Conservation (phyloP, 2,113 vertebrate species). For the Steatornis caripensis region DNA sequence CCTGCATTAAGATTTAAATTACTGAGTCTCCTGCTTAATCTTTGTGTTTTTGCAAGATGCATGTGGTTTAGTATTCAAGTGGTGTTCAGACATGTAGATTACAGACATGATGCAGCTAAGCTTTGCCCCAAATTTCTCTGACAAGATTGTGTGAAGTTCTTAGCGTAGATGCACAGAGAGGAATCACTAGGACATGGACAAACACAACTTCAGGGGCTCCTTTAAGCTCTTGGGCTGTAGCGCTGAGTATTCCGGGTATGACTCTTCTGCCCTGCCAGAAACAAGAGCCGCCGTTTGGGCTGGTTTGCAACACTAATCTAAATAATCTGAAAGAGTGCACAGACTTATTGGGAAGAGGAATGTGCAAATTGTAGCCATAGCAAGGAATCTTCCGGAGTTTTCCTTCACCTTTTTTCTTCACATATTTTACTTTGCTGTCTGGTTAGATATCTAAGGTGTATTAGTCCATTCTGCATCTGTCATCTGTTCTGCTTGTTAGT, state of each 20-base stretch:
- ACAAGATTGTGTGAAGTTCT: neutral
- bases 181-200: fast-evolving
- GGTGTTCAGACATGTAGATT: neutral
- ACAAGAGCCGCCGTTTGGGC: neutral
- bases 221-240: neutral
- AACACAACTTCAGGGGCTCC: neutral
- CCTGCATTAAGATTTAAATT: neutral
- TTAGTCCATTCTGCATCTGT: neutral
- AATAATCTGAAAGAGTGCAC: neutral
- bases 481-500: neutral
- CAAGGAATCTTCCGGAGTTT: neutral
- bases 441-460: neutral
- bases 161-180: neutral
- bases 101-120: neutral
- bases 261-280: neutral
- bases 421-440: neutral
- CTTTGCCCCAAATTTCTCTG: neutral
- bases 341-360: neutral
- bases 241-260: neutral
- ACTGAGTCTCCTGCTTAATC: neutral
- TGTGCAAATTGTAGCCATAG: neutral
- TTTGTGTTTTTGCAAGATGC: neutral
- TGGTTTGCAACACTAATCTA: neutral
- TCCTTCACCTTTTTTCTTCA: neutral
- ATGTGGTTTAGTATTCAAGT: neutral